Percentiles rank a stretch among this genome's conserved stretches.
Conservation (phyloP, 2,888 invertebrate species). For the Glomeris marginata region DNA sequence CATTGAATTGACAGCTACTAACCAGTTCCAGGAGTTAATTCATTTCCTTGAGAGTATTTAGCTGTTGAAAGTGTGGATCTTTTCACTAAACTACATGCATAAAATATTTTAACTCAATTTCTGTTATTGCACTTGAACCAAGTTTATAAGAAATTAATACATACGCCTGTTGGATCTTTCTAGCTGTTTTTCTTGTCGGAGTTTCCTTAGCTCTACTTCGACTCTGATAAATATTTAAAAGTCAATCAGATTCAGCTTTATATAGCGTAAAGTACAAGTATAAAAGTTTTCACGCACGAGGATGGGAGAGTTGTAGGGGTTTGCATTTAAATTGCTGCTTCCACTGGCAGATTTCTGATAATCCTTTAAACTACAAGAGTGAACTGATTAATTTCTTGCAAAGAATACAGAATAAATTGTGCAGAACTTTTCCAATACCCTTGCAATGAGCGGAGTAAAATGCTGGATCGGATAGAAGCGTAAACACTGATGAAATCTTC, state of each 20-base stretch:
- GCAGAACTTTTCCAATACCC: constrained; percentile 20
- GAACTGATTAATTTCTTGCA: constrained; percentile 10
- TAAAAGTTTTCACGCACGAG: constrained; percentile 21
- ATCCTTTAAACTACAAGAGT: constrained; percentile 25
- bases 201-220: constrained; percentile 40
- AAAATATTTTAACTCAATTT: constrained; percentile 3
- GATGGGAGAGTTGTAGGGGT: constrained; percentile 25
- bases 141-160: constrained; percentile 24
- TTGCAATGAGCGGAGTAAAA: constrained; percentile 48
- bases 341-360: constrained; percentile 30
- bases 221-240: constrained; percentile 9
- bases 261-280: too few species aligned
- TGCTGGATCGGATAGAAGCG: constrained; percentile 36
- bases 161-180: constrained; percentile 66
- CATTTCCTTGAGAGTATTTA: constrained; percentile 64
- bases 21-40: constrained; percentile 58
- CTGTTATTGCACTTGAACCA: background rate
- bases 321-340: constrained; percentile 21
- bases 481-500: constrained; percentile 55
- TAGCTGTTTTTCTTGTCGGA: constrained; percentile 56
- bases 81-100: constrained; percentile 22
- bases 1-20: constrained; percentile 6
- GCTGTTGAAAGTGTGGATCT: constrained; percentile 46
- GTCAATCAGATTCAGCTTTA: background rate
- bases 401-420: constrained; percentile 8